These are phyloP conservation scores for Heliconius ethilla DNA, from an alignment of 2,888 invertebrate species.

Conservation along the genomic window DNA sequence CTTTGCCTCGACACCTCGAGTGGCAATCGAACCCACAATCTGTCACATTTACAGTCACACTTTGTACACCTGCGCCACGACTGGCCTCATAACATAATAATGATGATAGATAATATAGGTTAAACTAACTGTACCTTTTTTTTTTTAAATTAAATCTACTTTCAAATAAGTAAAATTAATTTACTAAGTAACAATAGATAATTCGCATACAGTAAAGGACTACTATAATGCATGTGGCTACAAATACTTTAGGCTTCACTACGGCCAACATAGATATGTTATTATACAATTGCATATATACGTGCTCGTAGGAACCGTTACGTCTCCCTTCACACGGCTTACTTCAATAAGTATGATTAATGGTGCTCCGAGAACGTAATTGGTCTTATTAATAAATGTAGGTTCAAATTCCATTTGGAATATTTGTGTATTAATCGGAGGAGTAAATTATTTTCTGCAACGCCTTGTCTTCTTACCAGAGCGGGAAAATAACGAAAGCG, in stretches of 20 bases:
- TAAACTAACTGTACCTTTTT: no score
- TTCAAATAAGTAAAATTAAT: background rate
- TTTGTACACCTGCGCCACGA: no score
- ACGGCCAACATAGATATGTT: background rate
- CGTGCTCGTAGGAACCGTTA: conserved; percentile 15
- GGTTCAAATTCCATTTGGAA: background rate
- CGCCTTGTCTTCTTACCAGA: no score
- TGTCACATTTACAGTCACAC: no score
- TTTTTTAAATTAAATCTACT: no score
- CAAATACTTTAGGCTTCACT: background rate
- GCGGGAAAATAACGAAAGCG: no score
- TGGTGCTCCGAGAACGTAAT: conserved; percentile 4
- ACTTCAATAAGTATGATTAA: conserved; percentile 17
- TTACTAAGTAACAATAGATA: background rate
- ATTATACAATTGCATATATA: conserved; percentile 27
- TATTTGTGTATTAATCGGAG: background rate
- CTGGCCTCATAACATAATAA: no score
- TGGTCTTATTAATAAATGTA: background rate
- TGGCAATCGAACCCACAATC: no score
- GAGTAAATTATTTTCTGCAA: no score
- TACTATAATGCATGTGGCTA: background rate
- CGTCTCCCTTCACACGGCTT: conserved; percentile 30
- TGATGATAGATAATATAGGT: no score
- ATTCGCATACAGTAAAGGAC: background rate
- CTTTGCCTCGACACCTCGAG: no score